phyloP scores from a whole-genome alignment of 2,888 invertebrate genomes.

The Syritta pipiens region DNA sequence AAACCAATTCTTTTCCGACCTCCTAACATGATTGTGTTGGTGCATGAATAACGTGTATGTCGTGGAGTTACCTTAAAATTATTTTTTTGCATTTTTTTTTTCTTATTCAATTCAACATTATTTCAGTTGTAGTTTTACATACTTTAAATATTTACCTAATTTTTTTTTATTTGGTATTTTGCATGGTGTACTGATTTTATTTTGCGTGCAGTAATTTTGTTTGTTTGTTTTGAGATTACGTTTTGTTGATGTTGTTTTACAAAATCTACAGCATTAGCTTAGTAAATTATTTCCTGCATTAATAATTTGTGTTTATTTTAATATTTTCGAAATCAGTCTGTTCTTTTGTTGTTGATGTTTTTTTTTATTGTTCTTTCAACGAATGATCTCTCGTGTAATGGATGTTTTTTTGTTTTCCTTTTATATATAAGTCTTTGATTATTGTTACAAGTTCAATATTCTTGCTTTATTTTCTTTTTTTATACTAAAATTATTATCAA shows the following conservation, averaged over 20 bases:
- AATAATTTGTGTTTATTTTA: constrained; percentile 17
- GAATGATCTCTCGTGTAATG: constrained; percentile 4
- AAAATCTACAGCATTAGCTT: constrained; percentile 61
- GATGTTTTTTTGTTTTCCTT: constrained; percentile 5
- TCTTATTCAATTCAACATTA: constrained; percentile 15
- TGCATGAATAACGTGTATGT: constrained; percentile 31
- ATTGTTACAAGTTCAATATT: constrained; percentile 48
- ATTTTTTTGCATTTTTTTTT: no score
- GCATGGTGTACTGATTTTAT: constrained; percentile 36
- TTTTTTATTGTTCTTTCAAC: constrained; percentile 1
- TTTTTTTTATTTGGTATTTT: constrained; percentile 51
- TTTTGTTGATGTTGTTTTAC: constrained; percentile 61
- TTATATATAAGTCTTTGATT: constrained; percentile 55
- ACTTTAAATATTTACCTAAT: neutral
- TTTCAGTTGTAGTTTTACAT: neutral
- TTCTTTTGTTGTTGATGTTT: constrained; percentile 50
- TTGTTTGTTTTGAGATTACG: neutral
- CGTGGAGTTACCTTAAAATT: constrained; percentile 1
- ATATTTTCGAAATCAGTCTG: constrained; percentile 57
- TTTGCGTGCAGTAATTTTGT: constrained; percentile 30
- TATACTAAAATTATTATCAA: neutral
- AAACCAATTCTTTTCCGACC: neutral
- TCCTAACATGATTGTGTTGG: constrained; percentile 14
- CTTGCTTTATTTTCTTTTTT: neutral
- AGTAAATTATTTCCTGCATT: constrained; percentile 33